phyloP scores from a whole-genome alignment of 1,140 invertebrate species.

The Atta cephalotes region DNA sequence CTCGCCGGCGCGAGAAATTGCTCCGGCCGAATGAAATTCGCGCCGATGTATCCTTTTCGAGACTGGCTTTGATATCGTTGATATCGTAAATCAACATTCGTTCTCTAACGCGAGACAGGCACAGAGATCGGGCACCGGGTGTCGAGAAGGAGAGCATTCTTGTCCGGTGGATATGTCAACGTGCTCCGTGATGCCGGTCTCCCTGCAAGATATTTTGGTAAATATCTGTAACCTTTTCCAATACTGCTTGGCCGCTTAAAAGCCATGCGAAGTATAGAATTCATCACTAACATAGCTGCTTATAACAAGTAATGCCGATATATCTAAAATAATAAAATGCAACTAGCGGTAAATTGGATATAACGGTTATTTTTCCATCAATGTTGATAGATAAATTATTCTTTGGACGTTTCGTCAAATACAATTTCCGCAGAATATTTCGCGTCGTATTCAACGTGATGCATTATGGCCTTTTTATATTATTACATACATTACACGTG shows the following conservation, averaged over 20 bases:
- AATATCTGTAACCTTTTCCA: conserved; percentile 69
- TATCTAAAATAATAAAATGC: conserved; percentile 1
- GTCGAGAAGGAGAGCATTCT: conserved; percentile 52
- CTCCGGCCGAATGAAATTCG: conserved; percentile 42
- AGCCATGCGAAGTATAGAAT: neutral
- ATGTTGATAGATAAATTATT: conserved; percentile 33
- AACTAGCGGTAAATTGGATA: neutral
- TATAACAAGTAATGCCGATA: neutral
- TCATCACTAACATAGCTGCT: conserved; percentile 25
- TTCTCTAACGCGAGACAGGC: conserved; percentile 24
- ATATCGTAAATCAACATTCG: conserved; percentile 41
- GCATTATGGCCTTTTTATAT: neutral
- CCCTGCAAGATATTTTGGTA: conserved; percentile 85
- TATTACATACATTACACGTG: neutral
- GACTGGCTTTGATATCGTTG: conserved; percentile 24
- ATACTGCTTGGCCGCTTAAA: conserved; percentile 8
- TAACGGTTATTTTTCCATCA: neutral
- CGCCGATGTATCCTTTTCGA: conserved; percentile 11
- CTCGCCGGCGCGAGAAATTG: conserved; percentile 50
- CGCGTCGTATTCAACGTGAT: neutral
- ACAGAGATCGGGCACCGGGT: conserved; percentile 34
- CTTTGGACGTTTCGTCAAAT: neutral
- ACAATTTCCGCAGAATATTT: neutral
- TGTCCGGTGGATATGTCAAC: conserved; percentile 79
- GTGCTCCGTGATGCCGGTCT: conserved; percentile 85